Percentiles rank a stretch among this genome's conserved stretches.
phyloP scores from a whole-genome alignment of 2,888 invertebrate species.

The Eristalis pertinax region DNA sequence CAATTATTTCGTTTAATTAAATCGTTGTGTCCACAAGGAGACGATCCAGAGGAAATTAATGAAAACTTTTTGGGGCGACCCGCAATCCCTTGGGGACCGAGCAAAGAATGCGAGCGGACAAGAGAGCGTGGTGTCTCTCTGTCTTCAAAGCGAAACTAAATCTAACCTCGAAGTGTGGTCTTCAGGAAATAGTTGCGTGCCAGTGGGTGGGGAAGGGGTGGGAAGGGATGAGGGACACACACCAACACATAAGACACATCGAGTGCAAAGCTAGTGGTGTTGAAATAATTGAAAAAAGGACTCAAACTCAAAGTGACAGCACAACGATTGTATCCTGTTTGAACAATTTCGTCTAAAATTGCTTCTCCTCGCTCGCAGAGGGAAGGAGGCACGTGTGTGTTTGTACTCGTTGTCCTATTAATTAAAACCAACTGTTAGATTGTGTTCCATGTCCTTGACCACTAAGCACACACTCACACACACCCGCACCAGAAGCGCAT shows the following conservation, averaged over 20 bases:
- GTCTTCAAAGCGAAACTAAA: slow-evolving; percentile 28
- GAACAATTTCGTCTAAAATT: slow-evolving; percentile 38
- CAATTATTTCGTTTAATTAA: slow-evolving; percentile 65
- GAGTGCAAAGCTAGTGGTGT: slow-evolving; percentile 21
- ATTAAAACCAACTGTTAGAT: slow-evolving; percentile 64
- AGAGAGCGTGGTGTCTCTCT: slow-evolving; percentile 38
- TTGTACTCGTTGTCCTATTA: slow-evolving; percentile 30
- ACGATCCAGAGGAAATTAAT: slow-evolving; percentile 51
- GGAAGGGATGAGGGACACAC: neutral
- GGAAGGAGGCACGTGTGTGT: neutral
- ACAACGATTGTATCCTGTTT: slow-evolving; percentile 41
- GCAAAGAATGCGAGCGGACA: slow-evolving; percentile 40
- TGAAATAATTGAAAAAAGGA: slow-evolving; percentile 60
- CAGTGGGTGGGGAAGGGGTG: slow-evolving; percentile 20
- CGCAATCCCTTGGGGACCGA: neutral
- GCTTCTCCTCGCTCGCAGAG: slow-evolving; percentile 20
- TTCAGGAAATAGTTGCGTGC: slow-evolving; percentile 45
- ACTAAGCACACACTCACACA: neutral
- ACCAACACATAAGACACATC: too few relatives aligned
- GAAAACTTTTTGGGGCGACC: slow-evolving; percentile 42
- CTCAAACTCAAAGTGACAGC: slow-evolving; percentile 35
- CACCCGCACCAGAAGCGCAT: neutral
- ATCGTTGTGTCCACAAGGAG: slow-evolving; percentile 45
- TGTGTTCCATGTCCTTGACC: slow-evolving; percentile 46
- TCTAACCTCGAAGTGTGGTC: slow-evolving; percentile 52